Percentiles rank a stretch among this genome's conserved stretches.
Evolutionary conservation across 1,140 invertebrate species (phyloP).

Genomic region (Neotoxoptera formosana): DNA sequence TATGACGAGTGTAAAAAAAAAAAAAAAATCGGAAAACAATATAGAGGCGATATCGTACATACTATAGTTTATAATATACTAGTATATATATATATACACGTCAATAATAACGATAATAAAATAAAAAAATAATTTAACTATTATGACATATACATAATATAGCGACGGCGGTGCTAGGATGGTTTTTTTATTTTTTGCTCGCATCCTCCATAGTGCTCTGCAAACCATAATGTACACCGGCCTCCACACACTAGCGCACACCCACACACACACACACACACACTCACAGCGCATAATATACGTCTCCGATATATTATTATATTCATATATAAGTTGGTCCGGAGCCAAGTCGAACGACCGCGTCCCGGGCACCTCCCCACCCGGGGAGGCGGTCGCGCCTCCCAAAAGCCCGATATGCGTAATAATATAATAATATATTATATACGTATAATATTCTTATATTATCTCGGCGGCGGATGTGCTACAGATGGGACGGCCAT

Average conservation of each 20-base stretch:
- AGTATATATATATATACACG: too few species aligned
- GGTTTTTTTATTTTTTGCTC: not conserved
- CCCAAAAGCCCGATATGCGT: not conserved
- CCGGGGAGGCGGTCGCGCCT: not conserved
- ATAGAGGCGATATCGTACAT: constrained; percentile 6
- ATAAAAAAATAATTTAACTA: constrained; percentile 39
- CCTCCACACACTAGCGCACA: not conserved
- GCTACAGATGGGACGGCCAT: constrained; percentile 43
- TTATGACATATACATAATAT: not conserved
- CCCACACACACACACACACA: not conserved
- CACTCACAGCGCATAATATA: not conserved
- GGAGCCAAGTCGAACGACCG: constrained; percentile 36
- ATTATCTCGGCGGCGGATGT: constrained; percentile 38
- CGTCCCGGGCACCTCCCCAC: not conserved
- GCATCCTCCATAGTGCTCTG: not conserved
- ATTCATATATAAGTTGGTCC: constrained; percentile 55
- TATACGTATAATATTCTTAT: not conserved
- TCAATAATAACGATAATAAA: constrained; percentile 2
- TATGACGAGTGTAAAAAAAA: not conserved
- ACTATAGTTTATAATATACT: not conserved
- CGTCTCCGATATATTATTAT: too few species aligned
- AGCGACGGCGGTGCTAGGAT: not conserved
- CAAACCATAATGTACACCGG: not conserved
- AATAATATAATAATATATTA: not conserved
- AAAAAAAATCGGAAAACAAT: constrained; percentile 8